Evolutionary conservation across 2,797 vertebrate genomes (phyloP).

Genomic region (Craterocephalus amniculus): DNA sequence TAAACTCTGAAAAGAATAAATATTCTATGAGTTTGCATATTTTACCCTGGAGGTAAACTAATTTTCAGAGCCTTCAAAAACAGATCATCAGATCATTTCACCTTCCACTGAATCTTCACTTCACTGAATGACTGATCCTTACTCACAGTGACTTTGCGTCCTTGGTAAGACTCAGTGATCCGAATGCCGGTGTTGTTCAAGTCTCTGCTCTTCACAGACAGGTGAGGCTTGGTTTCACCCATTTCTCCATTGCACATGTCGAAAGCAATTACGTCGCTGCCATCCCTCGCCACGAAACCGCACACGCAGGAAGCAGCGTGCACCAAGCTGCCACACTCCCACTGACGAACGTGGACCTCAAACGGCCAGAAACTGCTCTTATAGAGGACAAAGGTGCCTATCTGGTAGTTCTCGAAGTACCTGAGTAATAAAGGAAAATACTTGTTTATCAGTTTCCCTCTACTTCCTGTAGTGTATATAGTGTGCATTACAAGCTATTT

Average conservation of each 20-base stretch:
- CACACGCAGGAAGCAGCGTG: slow-evolving; percentile 86
- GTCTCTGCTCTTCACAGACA: slow-evolving; percentile 84
- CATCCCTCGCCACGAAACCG: slow-evolving; percentile 86
- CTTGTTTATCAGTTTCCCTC: neutral
- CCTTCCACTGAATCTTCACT: no score
- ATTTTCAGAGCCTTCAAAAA: neutral
- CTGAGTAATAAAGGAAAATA: slow-evolving; percentile 61
- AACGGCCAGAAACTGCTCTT: slow-evolving; percentile 83
- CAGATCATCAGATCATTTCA: no score
- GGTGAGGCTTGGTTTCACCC: slow-evolving; percentile 82
- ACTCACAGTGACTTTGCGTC: slow-evolving; percentile 93
- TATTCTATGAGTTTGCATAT: neutral
- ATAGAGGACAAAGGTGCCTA: slow-evolving; percentile 89
- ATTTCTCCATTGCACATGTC: slow-evolving; percentile 89
- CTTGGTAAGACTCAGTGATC: slow-evolving; percentile 89
- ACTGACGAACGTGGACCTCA: slow-evolving; percentile 89
- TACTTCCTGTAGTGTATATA: no score
- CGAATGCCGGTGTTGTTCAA: slow-evolving; percentile 75
- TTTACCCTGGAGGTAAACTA: neutral
- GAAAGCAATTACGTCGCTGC: slow-evolving; percentile 81
- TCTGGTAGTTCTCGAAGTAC: slow-evolving; percentile 87
- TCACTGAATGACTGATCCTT: no score
- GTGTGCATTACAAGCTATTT: no score
- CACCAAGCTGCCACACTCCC: slow-evolving; percentile 88
- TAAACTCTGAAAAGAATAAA: neutral